Evolutionary conservation across 2,797 vertebrate species (phyloP).

Genomic region (Bufotes viridis): DNA sequence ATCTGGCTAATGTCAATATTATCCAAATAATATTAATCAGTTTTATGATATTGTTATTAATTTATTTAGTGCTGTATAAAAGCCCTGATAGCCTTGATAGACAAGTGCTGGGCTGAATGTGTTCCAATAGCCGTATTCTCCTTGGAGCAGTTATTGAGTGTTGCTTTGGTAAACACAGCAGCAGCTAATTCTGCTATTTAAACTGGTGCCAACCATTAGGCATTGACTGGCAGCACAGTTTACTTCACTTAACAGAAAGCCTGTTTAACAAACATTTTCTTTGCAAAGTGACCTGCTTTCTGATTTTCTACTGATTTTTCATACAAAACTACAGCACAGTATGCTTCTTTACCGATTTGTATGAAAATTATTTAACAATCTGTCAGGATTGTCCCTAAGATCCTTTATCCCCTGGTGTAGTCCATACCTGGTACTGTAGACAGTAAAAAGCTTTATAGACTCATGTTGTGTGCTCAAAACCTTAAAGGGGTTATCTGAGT

Average conservation of each 20-base stretch:
- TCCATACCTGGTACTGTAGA: neutral
- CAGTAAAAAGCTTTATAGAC: neutral
- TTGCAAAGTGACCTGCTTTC: constrained; percentile 15
- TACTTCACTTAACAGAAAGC: constrained; percentile 41
- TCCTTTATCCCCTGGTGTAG: neutral
- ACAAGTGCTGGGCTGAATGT: constrained; percentile 41
- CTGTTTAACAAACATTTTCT: constrained; percentile 39
- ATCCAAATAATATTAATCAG: constrained; percentile 12
- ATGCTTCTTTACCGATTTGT: neutral
- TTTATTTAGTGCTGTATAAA: constrained; percentile 17
- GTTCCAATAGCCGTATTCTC: constrained; percentile 50
- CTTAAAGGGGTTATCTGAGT: too few relatives aligned
- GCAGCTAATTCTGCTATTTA: constrained; percentile 47
- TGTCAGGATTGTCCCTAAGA: neutral
- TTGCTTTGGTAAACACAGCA: constrained; percentile 53
- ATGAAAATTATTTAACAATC: neutral
- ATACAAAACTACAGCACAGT: neutral
- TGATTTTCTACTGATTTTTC: neutral
- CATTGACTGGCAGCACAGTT: constrained; percentile 35
- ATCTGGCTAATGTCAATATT: neutral
- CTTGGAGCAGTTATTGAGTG: constrained; percentile 54
- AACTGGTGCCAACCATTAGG: constrained; percentile 40
- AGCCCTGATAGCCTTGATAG: constrained; percentile 28
- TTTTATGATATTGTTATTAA: constrained; percentile 5
- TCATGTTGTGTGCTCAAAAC: neutral